Base-by-base conservation (phyloP, 2,113 vertebrate genomes). In the Tragelaphus buxtoni region DNA sequence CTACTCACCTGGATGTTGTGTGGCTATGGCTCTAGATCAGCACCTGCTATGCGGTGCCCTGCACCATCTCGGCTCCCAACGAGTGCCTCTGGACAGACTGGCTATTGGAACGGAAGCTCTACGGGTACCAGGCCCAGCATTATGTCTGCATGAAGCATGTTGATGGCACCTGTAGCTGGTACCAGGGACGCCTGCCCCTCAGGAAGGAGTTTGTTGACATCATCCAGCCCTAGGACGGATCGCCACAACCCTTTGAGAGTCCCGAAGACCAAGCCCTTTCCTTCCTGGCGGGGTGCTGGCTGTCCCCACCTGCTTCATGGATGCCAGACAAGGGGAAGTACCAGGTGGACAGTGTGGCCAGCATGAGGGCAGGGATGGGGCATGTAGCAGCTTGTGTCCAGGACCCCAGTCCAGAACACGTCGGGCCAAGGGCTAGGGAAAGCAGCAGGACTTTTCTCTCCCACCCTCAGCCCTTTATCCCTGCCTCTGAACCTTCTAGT, bases 61-160 rank as follows among this genome's bases (percentile, higher is more conserved):
- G 99, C 87, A 98, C 98, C 1, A 98, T 98, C 69, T 98, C 98
- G 0, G 97, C 98, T 14, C 99, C 99, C 58, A 99, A 99, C 0
- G 99, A 99, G 98, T 99, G 99, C 97, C 98, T 99, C 97, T 99
- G 99, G 99, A 99, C 99, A 17, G 99, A 99, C 98, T 99, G 99
- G 99, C 98, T 99, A 95, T 95, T 99, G 94, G 99, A 99, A 96
- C 97, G 98, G 96, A 99, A 98, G 91, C 98, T 99, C 28, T 99
- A 99, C 0, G 99, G 99, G 56, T 98, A 99, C 90, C 99, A 99
- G 98, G 99, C 99, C 80, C 98, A 99, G 83, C 98, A 99, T 94
- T 99, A 99, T 1, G 99, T 99, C 98, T 99, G 99, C 80, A 99
- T 99, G 98, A 99, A 99, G 96, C 98, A 98, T 81, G 99, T 97